Evolutionary conservation across 2,888 invertebrate species (phyloP).

Genomic region (Cyrtodaria siliqua): DNA sequence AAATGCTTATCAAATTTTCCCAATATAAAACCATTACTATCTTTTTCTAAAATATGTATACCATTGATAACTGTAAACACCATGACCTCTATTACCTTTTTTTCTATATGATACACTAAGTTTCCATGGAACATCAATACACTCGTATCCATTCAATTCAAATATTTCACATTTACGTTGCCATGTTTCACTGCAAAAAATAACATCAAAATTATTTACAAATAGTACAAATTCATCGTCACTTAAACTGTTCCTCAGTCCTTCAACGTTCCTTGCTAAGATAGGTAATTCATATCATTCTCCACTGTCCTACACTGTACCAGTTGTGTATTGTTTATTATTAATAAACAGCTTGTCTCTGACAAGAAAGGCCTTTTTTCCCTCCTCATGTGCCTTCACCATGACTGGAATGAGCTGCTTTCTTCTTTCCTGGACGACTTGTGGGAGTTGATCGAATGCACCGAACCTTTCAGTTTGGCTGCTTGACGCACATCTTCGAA

Average conservation of each 20-base stretch:
- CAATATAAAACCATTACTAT: conserved; percentile 9
- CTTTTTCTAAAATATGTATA: conserved; percentile 5
- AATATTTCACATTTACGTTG: conserved; percentile 12
- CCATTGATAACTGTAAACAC: conserved; percentile 14
- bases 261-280: conserved; percentile 26
- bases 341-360: conserved; percentile 21
- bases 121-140: conserved; percentile 12
- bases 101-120: background rate
- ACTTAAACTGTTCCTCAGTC: conserved; percentile 15
- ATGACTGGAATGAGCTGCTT: conserved; percentile 11
- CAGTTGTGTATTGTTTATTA: conserved; percentile 6
- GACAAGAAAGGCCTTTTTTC: conserved; percentile 4
- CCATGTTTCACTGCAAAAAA: conserved; percentile 30
- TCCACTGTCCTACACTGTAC: background rate
- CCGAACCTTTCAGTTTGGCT: conserved; percentile 1
- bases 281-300: conserved; percentile 23
- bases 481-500: conserved; percentile 7
- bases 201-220: conserved; percentile 18
- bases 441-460: conserved; percentile 12
- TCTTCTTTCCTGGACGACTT: conserved; percentile 5
- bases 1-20: conserved; percentile 9
- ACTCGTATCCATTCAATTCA: conserved; percentile 20
- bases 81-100: conserved; percentile 9
- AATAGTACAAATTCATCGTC: conserved; percentile 23
- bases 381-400: background rate